Conservation (phyloP, 2,888 invertebrate genomes). For the Sphaerophoria taeniata region DNA sequence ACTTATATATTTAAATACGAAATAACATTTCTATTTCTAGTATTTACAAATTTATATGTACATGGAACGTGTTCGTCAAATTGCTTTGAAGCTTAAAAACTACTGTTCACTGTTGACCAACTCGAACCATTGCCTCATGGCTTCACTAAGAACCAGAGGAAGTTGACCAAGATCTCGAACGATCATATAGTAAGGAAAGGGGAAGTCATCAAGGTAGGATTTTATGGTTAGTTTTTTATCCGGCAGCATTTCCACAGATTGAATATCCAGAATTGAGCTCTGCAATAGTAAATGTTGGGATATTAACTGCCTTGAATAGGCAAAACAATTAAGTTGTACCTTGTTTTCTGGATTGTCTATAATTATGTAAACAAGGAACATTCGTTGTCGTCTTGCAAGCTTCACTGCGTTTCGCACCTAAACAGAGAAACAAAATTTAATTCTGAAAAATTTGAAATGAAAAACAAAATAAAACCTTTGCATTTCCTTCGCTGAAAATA, state of each 20-base stretch:
- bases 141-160: constrained; percentile 96
- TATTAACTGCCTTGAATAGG: background rate
- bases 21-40: background rate
- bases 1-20: constrained; percentile 1
- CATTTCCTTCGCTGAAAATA: constrained; percentile 93
- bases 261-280: constrained; percentile 96
- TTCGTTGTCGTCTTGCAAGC: constrained; percentile 90
- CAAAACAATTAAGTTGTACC: constrained; percentile 83
- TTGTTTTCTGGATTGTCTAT: constrained; percentile 96
- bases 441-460: background rate
- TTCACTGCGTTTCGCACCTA: constrained; percentile 90
- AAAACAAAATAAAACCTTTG: constrained; percentile 84
- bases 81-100: constrained; percentile 19
- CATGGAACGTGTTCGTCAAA: background rate
- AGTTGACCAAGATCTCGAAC: constrained; percentile 94
- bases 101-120: constrained; percentile 86
- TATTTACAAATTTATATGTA: constrained; percentile 31
- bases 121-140: constrained; percentile 99
- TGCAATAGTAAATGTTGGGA: constrained; percentile 81
- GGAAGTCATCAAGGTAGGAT: constrained; percentile 97
- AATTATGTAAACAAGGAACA: constrained; percentile 97
- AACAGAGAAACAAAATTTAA: constrained; percentile 6
- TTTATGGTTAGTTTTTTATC: constrained; percentile 84
- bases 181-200: constrained; percentile 98
- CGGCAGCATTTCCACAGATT: constrained; percentile 84